Conservation (phyloP, 1,140 invertebrate genomes). For the Pseudobourletiella spinata region DNA sequence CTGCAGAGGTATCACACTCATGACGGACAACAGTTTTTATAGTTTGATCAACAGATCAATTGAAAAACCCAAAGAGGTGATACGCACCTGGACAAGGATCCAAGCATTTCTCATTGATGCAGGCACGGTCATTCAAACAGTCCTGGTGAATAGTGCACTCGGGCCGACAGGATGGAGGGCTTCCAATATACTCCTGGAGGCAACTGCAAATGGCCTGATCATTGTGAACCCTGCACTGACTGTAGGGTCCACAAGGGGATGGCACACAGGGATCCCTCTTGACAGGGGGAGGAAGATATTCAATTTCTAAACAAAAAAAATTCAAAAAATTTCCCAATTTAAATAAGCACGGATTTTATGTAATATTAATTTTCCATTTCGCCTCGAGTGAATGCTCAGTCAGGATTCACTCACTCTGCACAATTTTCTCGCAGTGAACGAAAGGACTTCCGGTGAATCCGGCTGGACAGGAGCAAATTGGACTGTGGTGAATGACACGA, state of each 20-base stretch:
- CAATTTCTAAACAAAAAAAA: not conserved
- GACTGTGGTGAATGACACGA: slow-evolving; percentile 67
- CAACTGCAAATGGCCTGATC: slow-evolving; percentile 60
- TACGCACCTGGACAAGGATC: slow-evolving; percentile 41
- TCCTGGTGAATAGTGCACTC: slow-evolving; percentile 64
- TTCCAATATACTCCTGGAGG: slow-evolving; percentile 55
- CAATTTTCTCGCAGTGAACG: slow-evolving; percentile 53
- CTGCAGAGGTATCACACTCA: slow-evolving; percentile 70
- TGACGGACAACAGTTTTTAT: slow-evolving; percentile 67
- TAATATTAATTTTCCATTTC: too few relatives aligned
- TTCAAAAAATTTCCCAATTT: too few relatives aligned
- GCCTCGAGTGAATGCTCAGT: too few relatives aligned
- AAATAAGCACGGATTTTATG: too few relatives aligned
- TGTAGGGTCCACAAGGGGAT: slow-evolving; percentile 37
- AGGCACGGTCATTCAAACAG: slow-evolving; percentile 56
- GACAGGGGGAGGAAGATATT: not conserved
- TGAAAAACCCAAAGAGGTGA: too few relatives aligned
- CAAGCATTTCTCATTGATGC: slow-evolving; percentile 57
- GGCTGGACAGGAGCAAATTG: slow-evolving; percentile 63
- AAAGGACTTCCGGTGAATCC: slow-evolving; percentile 71
- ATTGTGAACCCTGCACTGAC: slow-evolving; percentile 57
- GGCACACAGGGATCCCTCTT: slow-evolving; percentile 13
- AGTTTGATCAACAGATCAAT: slow-evolving; percentile 66
- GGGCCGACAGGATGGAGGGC: slow-evolving; percentile 62
- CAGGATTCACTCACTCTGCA: too few relatives aligned